Base-by-base conservation (phyloP, 2,888 invertebrate genomes). In the Endotricha flammealis region DNA sequence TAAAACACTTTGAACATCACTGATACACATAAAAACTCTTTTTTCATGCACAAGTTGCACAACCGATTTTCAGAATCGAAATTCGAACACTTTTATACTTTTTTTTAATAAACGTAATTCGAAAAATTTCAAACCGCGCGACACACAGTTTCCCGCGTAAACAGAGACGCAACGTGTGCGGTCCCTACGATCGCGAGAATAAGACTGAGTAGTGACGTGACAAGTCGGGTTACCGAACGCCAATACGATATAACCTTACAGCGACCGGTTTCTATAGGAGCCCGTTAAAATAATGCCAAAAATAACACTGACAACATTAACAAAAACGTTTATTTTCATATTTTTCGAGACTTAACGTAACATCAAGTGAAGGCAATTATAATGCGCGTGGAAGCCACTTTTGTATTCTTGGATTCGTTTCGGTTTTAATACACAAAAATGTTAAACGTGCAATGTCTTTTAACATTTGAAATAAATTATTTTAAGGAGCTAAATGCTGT, bases 101-200 rank as follows among this genome's bases (percentile, higher is more conserved):
- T 20, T 22, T 25, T 38, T 38, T 27, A 36, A 38, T 30, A 8
- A 16, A 29, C 12, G 8, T 4, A 31, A 31, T 29, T 9, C 27
- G 14, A 31, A 28, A 11, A n/a, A n/a, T n/a, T 12, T 33, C 10
- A 12, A 17, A 31, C 28, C 31, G 28, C 34, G 34, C 58, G 53
- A 39, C 31, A 49, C 39, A 47, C 50, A 53, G 54, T 72, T 78
- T 77, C 68, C 74, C 77, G 78, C 77, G 74, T 28, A 61, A 68
- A 64, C 22, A 30, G 43, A n/a, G 48, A 28, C 43, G 45, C 53
- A 50, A 57, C 55, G 49, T 67, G 75, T 66, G 61, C 58, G 52
- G 50, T 57, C 68, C 58, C 52, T 38, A 34, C 50, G 42, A 38
- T 44, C 46, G 48, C 53, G 36, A 41, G 40, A 42, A 46, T 41